Conservation (phyloP, 2,113 vertebrate species). For the Psilopsiagon aymara region DNA sequence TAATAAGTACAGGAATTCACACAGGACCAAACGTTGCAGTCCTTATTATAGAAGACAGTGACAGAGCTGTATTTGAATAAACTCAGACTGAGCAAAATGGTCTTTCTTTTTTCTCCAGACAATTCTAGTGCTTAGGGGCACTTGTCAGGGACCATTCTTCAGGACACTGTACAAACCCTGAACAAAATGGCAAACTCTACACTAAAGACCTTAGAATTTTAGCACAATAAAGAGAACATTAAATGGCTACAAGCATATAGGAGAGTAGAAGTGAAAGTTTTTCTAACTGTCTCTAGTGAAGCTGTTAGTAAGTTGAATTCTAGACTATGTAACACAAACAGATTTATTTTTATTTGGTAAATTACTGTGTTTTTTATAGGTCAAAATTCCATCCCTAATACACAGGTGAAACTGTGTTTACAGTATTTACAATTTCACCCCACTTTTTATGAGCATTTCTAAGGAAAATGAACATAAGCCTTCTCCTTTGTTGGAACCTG, state of each 20-base stretch:
- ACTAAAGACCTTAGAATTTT: background rate
- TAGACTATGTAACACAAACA: background rate
- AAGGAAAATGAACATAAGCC: background rate
- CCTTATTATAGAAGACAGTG: background rate
- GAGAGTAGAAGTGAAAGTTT: background rate
- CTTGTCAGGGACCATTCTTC: constrained; percentile 23
- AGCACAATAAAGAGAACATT: background rate
- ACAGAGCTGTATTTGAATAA: background rate
- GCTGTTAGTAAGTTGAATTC: background rate
- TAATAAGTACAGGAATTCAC: background rate
- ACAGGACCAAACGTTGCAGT: background rate
- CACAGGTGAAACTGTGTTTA: constrained; percentile 24
- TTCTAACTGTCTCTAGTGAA: background rate
- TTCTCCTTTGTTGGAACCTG: background rate
- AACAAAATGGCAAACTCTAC: constrained; percentile 25
- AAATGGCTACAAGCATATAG: background rate
- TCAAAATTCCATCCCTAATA: background rate
- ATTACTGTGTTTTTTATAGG: background rate
- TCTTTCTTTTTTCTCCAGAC: background rate
- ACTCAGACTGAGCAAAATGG: background rate
- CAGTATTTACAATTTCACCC: background rate
- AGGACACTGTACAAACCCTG: constrained; percentile 1
- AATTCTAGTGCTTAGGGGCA: background rate
- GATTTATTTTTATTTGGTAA: background rate
- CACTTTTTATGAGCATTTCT: background rate